Evolutionary conservation across 1,140 invertebrate species (phyloP), one percentile per base, ranked within the genome.

Genomic region (Gonatopus flavifemur): DNA sequence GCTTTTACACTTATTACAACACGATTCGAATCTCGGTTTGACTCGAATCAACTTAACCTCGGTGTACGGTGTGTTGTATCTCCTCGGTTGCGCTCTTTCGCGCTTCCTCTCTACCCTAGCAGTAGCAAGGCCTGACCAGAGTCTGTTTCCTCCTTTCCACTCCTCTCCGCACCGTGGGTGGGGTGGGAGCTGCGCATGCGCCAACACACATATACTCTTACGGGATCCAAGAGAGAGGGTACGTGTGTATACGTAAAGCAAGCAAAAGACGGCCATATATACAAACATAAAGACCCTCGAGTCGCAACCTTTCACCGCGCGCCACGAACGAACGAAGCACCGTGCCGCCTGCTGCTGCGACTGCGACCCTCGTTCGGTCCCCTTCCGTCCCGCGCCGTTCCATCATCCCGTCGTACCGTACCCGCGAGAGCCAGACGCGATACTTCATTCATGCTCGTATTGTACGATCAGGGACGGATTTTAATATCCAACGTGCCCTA

Each of bases 401-500:
- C 54, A 40, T 43, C 13, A 48, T 41, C 49, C 15, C 28, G 35
- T 53, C 32, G 36, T 50, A 52, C 41, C 61, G 49, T 52, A 51
- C 46, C 44, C n/a, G 33, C 35, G 30, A 49, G 44, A 64, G 66
- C 63, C 69, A 74, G 72, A 74, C 70, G 59, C 64, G 70, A 73
- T 75, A 74, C 81, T 83, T 83, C 81, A 81, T 81, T 79, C 80
- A 82, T 81, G 79, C 80, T 82, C 81, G 80, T 80, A 76, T 80
- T 81, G 79, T 78, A 76, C 76, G 68, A 58, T 42, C 66, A 75
- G 69, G 62, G 40, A 28, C 62, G 71, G 53, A 40, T 25, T 32
- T 36, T 12, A 18, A 36, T 2, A 15, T 19, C 9, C 10, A n/a
- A n/a, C n/a, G n/a, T n/a, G n/a, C n/a, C n/a, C n/a, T n/a, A n/a